phyloP scores from a whole-genome alignment of 2,888 invertebrate genomes.

The Crioceris asparagi region DNA sequence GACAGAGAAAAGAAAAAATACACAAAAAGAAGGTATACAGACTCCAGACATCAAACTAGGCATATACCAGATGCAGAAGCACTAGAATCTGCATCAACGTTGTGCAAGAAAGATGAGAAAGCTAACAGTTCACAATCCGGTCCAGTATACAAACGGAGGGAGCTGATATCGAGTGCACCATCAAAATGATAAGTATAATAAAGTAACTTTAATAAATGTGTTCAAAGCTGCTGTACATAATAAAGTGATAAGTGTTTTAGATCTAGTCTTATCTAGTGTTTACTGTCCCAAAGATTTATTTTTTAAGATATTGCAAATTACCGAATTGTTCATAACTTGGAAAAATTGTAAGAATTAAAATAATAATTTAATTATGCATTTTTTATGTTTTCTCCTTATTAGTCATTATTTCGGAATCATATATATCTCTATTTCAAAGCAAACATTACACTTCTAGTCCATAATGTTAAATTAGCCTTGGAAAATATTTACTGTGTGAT shows the following conservation, averaged over 20 bases:
- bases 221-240: conserved; percentile 20
- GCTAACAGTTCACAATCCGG: conserved; percentile 29
- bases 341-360: no score
- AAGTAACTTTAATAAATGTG: no score
- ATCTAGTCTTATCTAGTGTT: conserved; percentile 23
- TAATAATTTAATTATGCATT: no score
- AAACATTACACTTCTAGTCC: no score
- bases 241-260: conserved; percentile 23
- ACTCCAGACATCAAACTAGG: conserved; percentile 47
- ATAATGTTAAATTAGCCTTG: no score
- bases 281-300: conserved; percentile 22
- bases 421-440: no score
- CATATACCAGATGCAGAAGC: conserved; percentile 46
- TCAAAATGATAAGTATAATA: no score
- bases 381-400: no score
- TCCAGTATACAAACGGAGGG: conserved; percentile 67
- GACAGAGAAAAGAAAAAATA: conserved; percentile 47
- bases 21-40: conserved; percentile 49
- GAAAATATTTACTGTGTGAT: no score
- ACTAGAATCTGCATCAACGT: conserved; percentile 29
- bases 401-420: no score
- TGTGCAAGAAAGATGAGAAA: conserved; percentile 21
- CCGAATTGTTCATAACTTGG: no score
- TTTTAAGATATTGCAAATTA: no score
- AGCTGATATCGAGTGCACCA: conserved; percentile 69